A percentile compares a stretch with the other conserved stretches of the same genome.
Evolutionary conservation across 2,888 invertebrate species (phyloP).

Genomic region (Andrena trimmerana): DNA sequence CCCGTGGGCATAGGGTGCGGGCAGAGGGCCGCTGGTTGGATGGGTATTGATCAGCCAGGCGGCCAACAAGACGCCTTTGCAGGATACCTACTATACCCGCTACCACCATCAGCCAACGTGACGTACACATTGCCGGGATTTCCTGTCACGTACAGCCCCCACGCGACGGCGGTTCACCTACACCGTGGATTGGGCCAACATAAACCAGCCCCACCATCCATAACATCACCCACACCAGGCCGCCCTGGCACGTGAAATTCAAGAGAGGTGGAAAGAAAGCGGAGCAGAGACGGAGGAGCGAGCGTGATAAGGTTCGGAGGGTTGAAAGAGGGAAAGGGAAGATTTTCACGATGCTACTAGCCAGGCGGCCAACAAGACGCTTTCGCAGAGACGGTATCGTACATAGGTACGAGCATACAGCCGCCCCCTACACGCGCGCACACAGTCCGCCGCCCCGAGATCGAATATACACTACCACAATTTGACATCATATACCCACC

Average conservation of each 20-base stretch:
- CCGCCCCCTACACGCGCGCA: slow-evolving; percentile 25
- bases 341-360: slow-evolving; percentile 71
- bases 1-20: slow-evolving; percentile 73
- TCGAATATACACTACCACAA: slow-evolving; percentile 57
- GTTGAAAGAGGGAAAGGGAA: slow-evolving; percentile 50
- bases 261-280: slow-evolving; percentile 41
- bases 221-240: slow-evolving; percentile 62
- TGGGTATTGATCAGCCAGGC: slow-evolving; percentile 81
- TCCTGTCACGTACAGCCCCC: slow-evolving; percentile 49
- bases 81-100: slow-evolving; percentile 80
- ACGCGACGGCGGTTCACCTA: slow-evolving; percentile 42
- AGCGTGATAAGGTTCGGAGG: slow-evolving; percentile 58
- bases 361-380: slow-evolving; percentile 75
- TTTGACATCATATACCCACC: slow-evolving; percentile 54
- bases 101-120: slow-evolving; percentile 46
- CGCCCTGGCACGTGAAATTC: slow-evolving; percentile 49
- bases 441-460: slow-evolving; percentile 26
- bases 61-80: slow-evolving; percentile 79
- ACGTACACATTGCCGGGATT: slow-evolving; percentile 48
- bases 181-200: slow-evolving; percentile 39
- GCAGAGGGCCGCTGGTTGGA: slow-evolving; percentile 73
- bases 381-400: slow-evolving; percentile 72
- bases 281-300: slow-evolving; percentile 48
- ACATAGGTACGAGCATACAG: slow-evolving; percentile 60
- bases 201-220: slow-evolving; percentile 67